Conservation (phyloP, 1,140 invertebrate species). For the Anthonomus grandis region DNA sequence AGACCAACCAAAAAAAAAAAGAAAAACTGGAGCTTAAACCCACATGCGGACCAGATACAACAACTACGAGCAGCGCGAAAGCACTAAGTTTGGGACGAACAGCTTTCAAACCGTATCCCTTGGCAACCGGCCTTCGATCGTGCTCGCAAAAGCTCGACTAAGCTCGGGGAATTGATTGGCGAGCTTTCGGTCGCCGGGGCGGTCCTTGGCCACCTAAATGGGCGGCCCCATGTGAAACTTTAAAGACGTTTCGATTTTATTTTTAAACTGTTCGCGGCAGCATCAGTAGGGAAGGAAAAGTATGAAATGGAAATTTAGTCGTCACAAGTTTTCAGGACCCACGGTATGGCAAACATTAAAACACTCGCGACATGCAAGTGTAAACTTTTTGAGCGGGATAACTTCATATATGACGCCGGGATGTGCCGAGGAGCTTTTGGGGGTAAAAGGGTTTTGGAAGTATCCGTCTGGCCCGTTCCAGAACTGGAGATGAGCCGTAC, state of each 20-base stretch:
- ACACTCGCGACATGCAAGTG: slow-evolving; percentile 1
- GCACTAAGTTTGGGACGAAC: slow-evolving; percentile 45
- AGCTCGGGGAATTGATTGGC: slow-evolving; percentile 31
- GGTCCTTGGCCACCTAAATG: slow-evolving; percentile 6
- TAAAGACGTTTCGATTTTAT: slow-evolving; percentile 44
- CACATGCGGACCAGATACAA: slow-evolving; percentile 33
- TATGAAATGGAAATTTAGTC: slow-evolving; percentile 28
- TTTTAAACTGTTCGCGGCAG: too few species aligned
- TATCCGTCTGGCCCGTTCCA: slow-evolving; percentile 5
- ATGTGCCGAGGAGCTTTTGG: not conserved
- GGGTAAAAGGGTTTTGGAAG: not conserved
- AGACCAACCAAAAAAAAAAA: slow-evolving; percentile 27
- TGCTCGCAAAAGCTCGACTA: slow-evolving; percentile 31
- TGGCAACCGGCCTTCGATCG: slow-evolving; percentile 44
- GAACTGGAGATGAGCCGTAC: too few species aligned
- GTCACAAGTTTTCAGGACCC: slow-evolving; percentile 21
- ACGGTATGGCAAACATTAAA: slow-evolving; percentile 22
- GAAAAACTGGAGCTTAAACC: too few species aligned
- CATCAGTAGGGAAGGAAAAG: slow-evolving; percentile 18
- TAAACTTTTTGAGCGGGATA: slow-evolving; percentile 8
- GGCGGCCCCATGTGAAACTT: slow-evolving; percentile 28
- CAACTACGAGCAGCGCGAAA: slow-evolving; percentile 44
- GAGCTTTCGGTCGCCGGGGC: slow-evolving; percentile 16
- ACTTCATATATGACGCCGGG: slow-evolving; percentile 12
- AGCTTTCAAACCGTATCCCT: slow-evolving; percentile 45